phyloP scores from a whole-genome alignment of 1,140 invertebrate species.

The Drosophila nasuta region DNA sequence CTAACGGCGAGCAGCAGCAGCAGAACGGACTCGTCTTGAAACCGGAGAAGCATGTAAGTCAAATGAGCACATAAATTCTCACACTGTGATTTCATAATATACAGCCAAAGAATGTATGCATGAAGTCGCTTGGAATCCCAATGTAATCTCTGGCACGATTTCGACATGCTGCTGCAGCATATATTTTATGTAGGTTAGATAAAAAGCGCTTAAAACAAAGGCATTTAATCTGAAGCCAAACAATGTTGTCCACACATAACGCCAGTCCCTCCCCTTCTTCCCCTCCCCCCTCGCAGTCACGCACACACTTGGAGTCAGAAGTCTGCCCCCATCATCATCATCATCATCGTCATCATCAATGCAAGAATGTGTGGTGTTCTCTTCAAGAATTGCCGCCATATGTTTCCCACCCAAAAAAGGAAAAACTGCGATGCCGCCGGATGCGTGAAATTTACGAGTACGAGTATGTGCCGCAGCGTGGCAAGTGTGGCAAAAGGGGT shows the following conservation, averaged over 20 bases:
- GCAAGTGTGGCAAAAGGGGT: conserved; percentile 7
- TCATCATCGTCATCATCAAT: neutral
- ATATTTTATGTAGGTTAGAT: conserved; percentile 78
- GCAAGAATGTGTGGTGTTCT: conserved; percentile 54
- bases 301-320: neutral
- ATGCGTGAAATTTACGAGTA: conserved; percentile 70
- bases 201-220: conserved; percentile 74
- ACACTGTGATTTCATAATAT: conserved; percentile 62
- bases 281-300: neutral
- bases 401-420: conserved; percentile 33
- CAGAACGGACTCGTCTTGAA: conserved; percentile 78
- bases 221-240: conserved; percentile 77
- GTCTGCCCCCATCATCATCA: neutral
- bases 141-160: conserved; percentile 62
- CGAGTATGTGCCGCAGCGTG: conserved; percentile 34
- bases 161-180: conserved; percentile 50
- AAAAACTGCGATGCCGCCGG: conserved; percentile 61
- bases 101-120: too few species aligned
- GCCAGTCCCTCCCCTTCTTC: neutral
- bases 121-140: conserved; percentile 55
- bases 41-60: conserved; percentile 84
- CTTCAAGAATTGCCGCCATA: conserved; percentile 65
- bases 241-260: conserved; percentile 75
- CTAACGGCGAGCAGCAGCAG: conserved; percentile 55
- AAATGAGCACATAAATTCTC: conserved; percentile 52